These are phyloP conservation scores for Salvelinus fontinalis DNA, from an alignment of 2,113 vertebrate species.

Conservation along the genomic window DNA sequence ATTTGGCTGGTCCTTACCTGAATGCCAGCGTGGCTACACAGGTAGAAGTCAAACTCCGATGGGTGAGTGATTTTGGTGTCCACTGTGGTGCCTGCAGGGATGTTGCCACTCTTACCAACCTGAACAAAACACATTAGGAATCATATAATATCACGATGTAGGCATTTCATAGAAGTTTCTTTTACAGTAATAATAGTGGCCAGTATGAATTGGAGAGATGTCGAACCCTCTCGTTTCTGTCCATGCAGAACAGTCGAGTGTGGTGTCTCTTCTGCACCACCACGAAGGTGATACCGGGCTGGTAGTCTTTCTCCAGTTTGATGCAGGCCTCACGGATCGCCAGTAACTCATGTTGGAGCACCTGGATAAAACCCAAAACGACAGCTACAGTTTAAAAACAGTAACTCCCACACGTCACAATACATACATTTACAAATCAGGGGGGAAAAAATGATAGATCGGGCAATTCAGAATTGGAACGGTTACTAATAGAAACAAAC, in stretches of 20 bases:
- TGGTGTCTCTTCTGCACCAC: slow-evolving; percentile 98
- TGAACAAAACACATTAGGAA: slow-evolving; percentile 48
- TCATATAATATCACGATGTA: neutral
- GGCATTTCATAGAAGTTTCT: no score
- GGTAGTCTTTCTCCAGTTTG: slow-evolving; percentile 98
- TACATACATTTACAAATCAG: neutral
- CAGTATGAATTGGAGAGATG: neutral
- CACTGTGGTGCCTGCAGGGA: slow-evolving; percentile 97
- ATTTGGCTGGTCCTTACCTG: slow-evolving; percentile 76
- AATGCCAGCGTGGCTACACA: slow-evolving; percentile 98
- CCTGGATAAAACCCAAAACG: slow-evolving; percentile 65
- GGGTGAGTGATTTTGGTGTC: slow-evolving; percentile 99
- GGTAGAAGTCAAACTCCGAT: slow-evolving; percentile 97
- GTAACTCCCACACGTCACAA: no score
- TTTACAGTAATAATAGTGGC: neutral
- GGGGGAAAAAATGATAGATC: neutral
- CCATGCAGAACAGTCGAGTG: slow-evolving; percentile 95
- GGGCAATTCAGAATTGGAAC: neutral
- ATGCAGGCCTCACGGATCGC: slow-evolving; percentile 98
- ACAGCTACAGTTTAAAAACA: neutral
- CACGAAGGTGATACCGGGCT: slow-evolving; percentile 97
- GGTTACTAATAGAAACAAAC: no score
- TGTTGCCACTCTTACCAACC: slow-evolving; percentile 99
- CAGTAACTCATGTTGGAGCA: slow-evolving; percentile 94
- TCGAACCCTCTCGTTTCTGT: slow-evolving; percentile 93